These are phyloP conservation scores for Agapetus fuscipes DNA, from an alignment of 2,888 invertebrate genomes.

Conservation along the genomic window DNA sequence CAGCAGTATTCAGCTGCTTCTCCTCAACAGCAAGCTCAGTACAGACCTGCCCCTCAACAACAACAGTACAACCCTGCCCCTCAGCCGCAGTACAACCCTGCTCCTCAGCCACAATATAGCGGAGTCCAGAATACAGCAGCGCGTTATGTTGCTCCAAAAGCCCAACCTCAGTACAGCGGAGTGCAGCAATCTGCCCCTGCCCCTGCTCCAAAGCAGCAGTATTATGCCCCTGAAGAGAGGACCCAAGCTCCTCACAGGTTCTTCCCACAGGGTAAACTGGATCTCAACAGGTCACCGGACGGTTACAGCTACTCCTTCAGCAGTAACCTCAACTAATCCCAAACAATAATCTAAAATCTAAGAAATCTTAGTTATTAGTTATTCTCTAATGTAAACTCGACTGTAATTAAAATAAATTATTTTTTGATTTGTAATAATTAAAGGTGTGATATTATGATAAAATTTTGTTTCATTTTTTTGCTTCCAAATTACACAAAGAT, in stretches of 20 bases:
- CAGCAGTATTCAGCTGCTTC: slow-evolving; percentile 30
- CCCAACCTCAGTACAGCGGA: slow-evolving; percentile 29
- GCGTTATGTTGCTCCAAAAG: slow-evolving; percentile 7
- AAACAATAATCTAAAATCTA: slow-evolving; percentile 1
- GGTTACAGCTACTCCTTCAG: slow-evolving; percentile 82
- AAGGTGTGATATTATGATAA: slow-evolving; percentile 14
- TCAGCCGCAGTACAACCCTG: slow-evolving; percentile 26
- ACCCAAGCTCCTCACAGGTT: slow-evolving; percentile 66
- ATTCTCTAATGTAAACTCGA: slow-evolving; percentile 12
- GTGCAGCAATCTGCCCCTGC: slow-evolving; percentile 27
- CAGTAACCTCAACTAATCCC: slow-evolving; percentile 27
- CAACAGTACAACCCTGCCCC: slow-evolving; percentile 23
- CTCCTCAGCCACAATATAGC: slow-evolving; percentile 33
- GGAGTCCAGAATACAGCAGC: slow-evolving; percentile 32
- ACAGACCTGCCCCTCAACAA: slow-evolving; percentile 26
- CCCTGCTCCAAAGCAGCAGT: slow-evolving; percentile 35
- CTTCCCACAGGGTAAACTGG: slow-evolving; percentile 78
- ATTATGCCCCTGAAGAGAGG: slow-evolving; percentile 46
- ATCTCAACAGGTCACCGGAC: slow-evolving; percentile 77
- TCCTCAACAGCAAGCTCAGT: slow-evolving; percentile 34
- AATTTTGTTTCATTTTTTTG: slow-evolving; percentile 10
- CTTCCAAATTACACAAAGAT: too few relatives aligned
- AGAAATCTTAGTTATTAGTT: neutral
- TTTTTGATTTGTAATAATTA: slow-evolving; percentile 6
- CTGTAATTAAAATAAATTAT: slow-evolving; percentile 17